Base-by-base conservation (phyloP, 2,797 vertebrate species). In the Lepilemur septentrionalis region DNA sequence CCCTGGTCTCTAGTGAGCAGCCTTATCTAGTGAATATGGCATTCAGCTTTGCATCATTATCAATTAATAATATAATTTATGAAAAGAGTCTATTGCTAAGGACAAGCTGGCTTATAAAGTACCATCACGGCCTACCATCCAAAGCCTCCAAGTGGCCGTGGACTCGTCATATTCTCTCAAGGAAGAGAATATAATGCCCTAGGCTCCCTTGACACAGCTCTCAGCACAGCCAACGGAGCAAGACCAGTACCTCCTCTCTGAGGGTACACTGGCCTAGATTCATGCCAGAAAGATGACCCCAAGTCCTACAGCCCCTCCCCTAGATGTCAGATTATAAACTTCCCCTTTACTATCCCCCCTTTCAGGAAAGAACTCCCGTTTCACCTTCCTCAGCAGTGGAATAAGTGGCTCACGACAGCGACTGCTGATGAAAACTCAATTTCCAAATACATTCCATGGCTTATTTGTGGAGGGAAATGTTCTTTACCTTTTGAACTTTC, bases 401-500 rank as follows among this genome's bases (percentile, higher is more conserved):
- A 73, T 65, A 55, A 72, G 14, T 61, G 61, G 35, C 83, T 97
- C 82, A 89, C 57, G 79, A 57, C 91, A 93, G 69, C 72, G 4
- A 78, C 57, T 94, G 57, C 52, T 25, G 81, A 55, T 72, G 89
- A 93, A 96, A 94, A 92, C 73, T 55, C 92, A 41, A 48, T 38
- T 88, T 79, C 67, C 93, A 92, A 93, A 93, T 72, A 59, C 78
- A 96, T 91, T 90, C 93, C 93, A 72, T 0, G 5, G 92, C 75
- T 93, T 97, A 95, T 97, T 96, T 95, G 92, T 52, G 50, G 59
- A 97, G 86, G 90, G 81, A 96, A 97, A 88, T 83, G 70, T 69
- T 90, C 93, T 93, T 96, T 73, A 89, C 96, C 96, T 96, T 95
- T 96, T 98, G 97, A 97, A 96, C 97, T 97, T 95, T 95, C 79